Evolutionary conservation across 2,888 invertebrate genomes (phyloP).

Genomic region (Leptopilina myrica): DNA sequence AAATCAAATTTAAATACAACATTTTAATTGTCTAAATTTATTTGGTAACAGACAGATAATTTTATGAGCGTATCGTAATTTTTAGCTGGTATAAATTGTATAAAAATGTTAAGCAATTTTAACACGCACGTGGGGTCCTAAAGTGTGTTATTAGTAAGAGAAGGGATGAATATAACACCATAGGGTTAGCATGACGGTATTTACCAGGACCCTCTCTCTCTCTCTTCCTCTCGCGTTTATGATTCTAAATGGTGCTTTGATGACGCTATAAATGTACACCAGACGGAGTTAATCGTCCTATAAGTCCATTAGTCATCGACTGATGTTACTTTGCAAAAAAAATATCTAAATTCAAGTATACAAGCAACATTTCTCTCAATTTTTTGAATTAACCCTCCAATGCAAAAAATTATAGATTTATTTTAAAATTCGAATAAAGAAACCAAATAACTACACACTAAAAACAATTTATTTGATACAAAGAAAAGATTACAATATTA

Average conservation of each 20-base stretch:
- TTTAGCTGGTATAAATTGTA: not conserved
- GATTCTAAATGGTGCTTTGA: conserved; percentile 63
- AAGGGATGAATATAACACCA: conserved; percentile 43
- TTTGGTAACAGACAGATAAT: conserved; percentile 18
- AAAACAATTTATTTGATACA: not conserved
- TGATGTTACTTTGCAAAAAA: conserved; percentile 30
- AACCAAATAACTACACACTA: not conserved
- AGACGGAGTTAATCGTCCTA: conserved; percentile 61
- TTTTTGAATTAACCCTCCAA: not conserved
- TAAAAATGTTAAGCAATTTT: not conserved
- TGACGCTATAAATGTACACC: conserved; percentile 60
- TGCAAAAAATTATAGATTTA: not conserved
- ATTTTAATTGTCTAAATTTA: too few species aligned
- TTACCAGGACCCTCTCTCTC: conserved; percentile 53
- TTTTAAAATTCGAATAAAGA: not conserved
- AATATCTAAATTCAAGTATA: conserved; percentile 24
- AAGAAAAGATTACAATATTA: too few species aligned
- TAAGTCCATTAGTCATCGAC: conserved; percentile 57
- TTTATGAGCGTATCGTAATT: conserved; percentile 45
- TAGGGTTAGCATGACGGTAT: conserved; percentile 54
- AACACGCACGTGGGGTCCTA: conserved; percentile 20
- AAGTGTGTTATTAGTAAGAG: conserved; percentile 33
- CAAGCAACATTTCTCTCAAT: not conserved
- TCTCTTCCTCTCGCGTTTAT: conserved; percentile 51
- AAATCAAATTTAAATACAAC: too few species aligned